Base-by-base conservation (phyloP, 2,888 invertebrate genomes). In the Oscheius sp. region DNA sequence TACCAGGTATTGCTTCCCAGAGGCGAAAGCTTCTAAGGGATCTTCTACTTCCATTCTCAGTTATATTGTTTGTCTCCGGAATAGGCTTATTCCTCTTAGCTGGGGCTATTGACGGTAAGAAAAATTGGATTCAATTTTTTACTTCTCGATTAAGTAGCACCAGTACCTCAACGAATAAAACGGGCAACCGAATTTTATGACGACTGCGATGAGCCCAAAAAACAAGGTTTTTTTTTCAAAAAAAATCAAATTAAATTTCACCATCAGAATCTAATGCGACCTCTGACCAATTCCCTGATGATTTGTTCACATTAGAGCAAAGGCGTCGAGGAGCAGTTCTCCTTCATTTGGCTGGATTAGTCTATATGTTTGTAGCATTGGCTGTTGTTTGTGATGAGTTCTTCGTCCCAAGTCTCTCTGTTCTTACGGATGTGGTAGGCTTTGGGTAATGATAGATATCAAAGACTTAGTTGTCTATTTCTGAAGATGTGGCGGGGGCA, bases 321-420 rank as follows among this genome's bases (percentile, higher is more conserved):
- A 91, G 93, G 66, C 91, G 92, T 82, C 90, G 91, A 74, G 96
- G 96, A 76, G 95, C 95, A 83, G 92, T 95, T 83, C 87, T 94
- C 72, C 90, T 96, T 81, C 95, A 97, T 90, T 91, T 96, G 27
- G 74, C 64, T 10, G 73, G 96, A 87, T 93, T 97, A 88, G 91
- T 95, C 76, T 97, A 97, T 90, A 96, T 96, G 96, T 97, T 97
- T 83, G 93, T 96, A 80, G 96, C 96, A 71, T 91, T 97, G 87
- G 96, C 97, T 76, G 93, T 97, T 87, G 96, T 97, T 83, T 97
- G 97, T 91, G 97, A 97, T 90, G 96, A 97, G 90, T 97, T 96
- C 90, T 97, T 97, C 91, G 96, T 97, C 86, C 96, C 97, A 70
- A 91, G 96, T 79, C 90, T 97, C 87, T 95, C 95, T 89, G 96